phyloP scores from a whole-genome alignment of 2,888 invertebrate genomes.

The Hyalella azteca region DNA sequence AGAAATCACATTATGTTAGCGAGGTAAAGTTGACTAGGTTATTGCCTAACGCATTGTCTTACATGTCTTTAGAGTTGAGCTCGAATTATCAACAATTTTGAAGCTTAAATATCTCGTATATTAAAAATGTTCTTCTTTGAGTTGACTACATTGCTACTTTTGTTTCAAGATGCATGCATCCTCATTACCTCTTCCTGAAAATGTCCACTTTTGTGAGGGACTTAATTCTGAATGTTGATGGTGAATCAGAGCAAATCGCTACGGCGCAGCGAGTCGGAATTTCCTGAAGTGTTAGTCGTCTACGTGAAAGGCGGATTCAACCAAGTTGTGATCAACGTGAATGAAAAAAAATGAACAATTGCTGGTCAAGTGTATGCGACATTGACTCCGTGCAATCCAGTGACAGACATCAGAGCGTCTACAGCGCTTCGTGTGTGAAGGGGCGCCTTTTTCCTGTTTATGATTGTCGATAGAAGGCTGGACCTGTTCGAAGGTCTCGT shows the following conservation, averaged over 20 bases:
- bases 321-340: too few relatives aligned
- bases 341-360: background rate
- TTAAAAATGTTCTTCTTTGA: background rate
- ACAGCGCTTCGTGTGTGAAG: too few relatives aligned
- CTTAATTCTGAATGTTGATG: too few relatives aligned
- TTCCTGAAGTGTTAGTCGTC: too few relatives aligned
- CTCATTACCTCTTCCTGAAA: background rate
- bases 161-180: background rate
- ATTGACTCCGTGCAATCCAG: background rate
- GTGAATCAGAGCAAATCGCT: too few relatives aligned
- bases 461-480: background rate
- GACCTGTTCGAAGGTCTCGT: background rate
- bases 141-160: too few relatives aligned
- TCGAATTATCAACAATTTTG: background rate
- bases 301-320: too few relatives aligned
- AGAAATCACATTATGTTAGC: slow-evolving; percentile 15
- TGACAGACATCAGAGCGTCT: background rate
- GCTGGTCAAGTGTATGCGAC: background rate
- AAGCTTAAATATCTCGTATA: background rate
- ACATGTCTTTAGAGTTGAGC: background rate
- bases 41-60: background rate
- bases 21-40: background rate
- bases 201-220: too few relatives aligned
- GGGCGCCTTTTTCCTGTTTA: too few relatives aligned
- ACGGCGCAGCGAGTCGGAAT: too few relatives aligned